Percentiles rank a stretch among this genome's conserved stretches.
phyloP scores from a whole-genome alignment of 2,888 invertebrate genomes.

The Tigriopus californicus region DNA sequence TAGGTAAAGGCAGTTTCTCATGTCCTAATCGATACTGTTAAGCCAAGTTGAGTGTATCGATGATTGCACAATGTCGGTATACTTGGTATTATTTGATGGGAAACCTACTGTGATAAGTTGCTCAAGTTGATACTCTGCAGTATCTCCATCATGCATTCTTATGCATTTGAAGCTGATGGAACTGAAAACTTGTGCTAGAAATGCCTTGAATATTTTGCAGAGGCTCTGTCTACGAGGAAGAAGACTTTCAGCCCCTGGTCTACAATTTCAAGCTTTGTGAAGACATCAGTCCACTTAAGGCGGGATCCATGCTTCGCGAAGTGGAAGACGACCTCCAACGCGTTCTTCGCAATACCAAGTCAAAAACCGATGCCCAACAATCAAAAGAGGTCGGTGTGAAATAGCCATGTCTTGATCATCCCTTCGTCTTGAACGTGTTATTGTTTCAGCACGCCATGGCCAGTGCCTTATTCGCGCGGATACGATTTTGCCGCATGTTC shows the following conservation, averaged over 20 bases:
- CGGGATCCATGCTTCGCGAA: conserved; percentile 52
- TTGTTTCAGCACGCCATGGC: conserved; percentile 27
- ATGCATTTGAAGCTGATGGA: too few species aligned
- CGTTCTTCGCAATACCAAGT: conserved; percentile 40
- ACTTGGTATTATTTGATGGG: too few species aligned
- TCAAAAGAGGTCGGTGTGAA: not conserved
- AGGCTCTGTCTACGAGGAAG: conserved; percentile 76
- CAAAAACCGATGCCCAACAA: conserved; percentile 17
- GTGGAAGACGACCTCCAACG: conserved; percentile 74
- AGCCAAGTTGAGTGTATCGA: too few species aligned
- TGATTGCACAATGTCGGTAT: too few species aligned
- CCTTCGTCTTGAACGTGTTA: not conserved
- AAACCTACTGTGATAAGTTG: too few species aligned
- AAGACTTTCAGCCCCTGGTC: conserved; percentile 83
- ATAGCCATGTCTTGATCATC: not conserved
- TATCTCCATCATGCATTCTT: too few species aligned
- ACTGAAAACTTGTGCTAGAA: too few species aligned
- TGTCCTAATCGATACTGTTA: too few species aligned
- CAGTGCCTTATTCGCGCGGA: conserved; percentile 38
- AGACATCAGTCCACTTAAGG: conserved; percentile 47
- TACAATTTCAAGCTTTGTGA: conserved; percentile 42
- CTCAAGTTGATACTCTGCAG: too few species aligned
- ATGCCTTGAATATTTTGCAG: conserved; percentile 26
- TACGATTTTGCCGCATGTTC: conserved; percentile 68
- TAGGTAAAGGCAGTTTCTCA: conserved; percentile 43